Conservation (phyloP, 2,113 vertebrate genomes). For the Pangasianodon gigas region DNA sequence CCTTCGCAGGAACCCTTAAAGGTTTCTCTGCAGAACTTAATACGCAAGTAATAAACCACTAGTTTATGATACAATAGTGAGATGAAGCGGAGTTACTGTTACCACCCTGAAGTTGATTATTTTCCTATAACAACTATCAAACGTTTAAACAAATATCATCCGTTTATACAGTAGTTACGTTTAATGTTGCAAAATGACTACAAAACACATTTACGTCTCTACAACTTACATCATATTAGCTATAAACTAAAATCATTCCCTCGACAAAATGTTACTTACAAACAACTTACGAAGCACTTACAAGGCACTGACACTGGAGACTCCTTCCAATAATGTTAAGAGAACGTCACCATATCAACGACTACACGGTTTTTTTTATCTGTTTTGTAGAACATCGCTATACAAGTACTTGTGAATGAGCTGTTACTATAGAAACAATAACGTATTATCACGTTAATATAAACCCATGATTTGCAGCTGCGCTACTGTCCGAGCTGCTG, state of each 20-base stretch:
- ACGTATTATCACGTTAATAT: background rate
- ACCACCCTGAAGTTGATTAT: background rate
- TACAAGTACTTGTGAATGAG: background rate
- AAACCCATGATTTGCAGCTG: background rate
- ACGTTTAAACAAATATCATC: background rate
- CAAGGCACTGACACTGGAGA: background rate
- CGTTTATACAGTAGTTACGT: background rate
- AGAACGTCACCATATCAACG: background rate
- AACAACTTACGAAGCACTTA: background rate
- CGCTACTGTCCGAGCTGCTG: background rate
- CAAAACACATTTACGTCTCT: too few relatives aligned
- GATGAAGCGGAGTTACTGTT: background rate
- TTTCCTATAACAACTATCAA: background rate
- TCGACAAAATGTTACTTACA: too few relatives aligned
- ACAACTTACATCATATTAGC: too few relatives aligned
- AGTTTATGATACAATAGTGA: background rate
- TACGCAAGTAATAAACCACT: background rate
- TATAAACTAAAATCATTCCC: too few relatives aligned
- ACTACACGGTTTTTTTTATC: background rate
- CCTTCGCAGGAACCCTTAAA: background rate
- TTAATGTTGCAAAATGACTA: background rate
- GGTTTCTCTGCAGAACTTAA: background rate
- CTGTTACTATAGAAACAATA: background rate
- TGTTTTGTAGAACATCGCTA: too few relatives aligned
- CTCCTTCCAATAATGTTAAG: background rate